phyloP scores from a whole-genome alignment of 2,888 invertebrate species.

The Linyphia triangularis region DNA sequence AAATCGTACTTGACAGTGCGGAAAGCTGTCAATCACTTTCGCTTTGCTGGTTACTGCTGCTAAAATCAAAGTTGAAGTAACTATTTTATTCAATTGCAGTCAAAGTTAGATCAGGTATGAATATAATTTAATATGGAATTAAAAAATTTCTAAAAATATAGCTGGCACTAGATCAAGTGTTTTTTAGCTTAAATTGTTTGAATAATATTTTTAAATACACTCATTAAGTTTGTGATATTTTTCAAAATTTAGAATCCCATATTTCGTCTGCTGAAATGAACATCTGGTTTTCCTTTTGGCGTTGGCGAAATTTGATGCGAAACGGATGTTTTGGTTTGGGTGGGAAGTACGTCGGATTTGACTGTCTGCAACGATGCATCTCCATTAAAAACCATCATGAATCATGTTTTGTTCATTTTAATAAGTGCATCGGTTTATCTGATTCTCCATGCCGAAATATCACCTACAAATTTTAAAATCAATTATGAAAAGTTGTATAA shows the following conservation, averaged over 20 bases:
- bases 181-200: background rate
- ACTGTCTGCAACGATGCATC: constrained; percentile 9
- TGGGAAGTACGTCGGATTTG: constrained; percentile 44
- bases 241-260: background rate
- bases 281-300: constrained; percentile 61
- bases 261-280: constrained; percentile 34
- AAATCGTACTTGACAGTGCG: background rate
- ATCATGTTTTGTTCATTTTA: background rate
- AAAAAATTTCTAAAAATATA: no score
- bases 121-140: background rate
- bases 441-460: constrained; percentile 1
- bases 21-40: constrained; percentile 26
- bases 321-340: constrained; percentile 63
- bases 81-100: background rate
- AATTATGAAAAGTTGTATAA: constrained; percentile 79
- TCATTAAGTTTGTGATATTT: background rate
- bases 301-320: constrained; percentile 48
- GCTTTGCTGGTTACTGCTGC: constrained; percentile 49
- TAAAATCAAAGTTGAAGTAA: constrained; percentile 62
- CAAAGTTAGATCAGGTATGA: background rate
- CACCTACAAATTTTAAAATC: constrained; percentile 38
- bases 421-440: background rate
- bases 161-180: no score
- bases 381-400: background rate
- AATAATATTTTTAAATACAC: background rate